These are phyloP conservation scores for Drosophila bocki DNA, from an alignment of 1,140 invertebrate species.

Conservation along the genomic window DNA sequence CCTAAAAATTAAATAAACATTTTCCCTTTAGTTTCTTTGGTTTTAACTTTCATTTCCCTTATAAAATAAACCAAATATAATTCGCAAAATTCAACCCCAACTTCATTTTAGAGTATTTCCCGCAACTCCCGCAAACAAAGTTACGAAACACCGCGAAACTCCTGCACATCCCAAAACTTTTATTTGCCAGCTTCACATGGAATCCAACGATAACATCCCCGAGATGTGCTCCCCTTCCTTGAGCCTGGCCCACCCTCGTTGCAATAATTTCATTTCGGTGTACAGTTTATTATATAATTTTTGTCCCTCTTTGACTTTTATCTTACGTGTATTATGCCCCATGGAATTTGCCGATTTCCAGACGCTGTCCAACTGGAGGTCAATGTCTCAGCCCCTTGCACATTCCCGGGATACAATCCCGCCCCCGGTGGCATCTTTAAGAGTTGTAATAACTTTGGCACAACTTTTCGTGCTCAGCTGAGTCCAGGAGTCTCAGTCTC, in stretches of 20 bases:
- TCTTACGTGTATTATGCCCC: conserved; percentile 84
- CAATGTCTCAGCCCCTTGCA: conserved; percentile 53
- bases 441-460: conserved; percentile 80
- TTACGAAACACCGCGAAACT: conserved; percentile 23
- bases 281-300: conserved; percentile 84
- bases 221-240: neutral
- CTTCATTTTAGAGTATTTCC: neutral
- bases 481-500: neutral
- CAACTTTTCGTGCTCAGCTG: conserved; percentile 65
- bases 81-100: neutral
- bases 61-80: neutral
- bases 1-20: neutral
- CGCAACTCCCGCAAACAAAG: conserved; percentile 35
- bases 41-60: neutral
- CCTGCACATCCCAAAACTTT: conserved; percentile 53
- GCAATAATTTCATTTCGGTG: conserved; percentile 78
- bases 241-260: conserved; percentile 7
- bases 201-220: conserved; percentile 5
- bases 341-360: conserved; percentile 78
- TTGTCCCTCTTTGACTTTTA: conserved; percentile 84
- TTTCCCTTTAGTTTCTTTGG: neutral
- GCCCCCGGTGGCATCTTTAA: conserved; percentile 40
- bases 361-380: conserved; percentile 65
- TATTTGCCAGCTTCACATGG: conserved; percentile 50
- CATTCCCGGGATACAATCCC: conserved; percentile 36